phyloP scores from a whole-genome alignment of 2,113 vertebrate species.

The Phylloscopus trochilus region DNA sequence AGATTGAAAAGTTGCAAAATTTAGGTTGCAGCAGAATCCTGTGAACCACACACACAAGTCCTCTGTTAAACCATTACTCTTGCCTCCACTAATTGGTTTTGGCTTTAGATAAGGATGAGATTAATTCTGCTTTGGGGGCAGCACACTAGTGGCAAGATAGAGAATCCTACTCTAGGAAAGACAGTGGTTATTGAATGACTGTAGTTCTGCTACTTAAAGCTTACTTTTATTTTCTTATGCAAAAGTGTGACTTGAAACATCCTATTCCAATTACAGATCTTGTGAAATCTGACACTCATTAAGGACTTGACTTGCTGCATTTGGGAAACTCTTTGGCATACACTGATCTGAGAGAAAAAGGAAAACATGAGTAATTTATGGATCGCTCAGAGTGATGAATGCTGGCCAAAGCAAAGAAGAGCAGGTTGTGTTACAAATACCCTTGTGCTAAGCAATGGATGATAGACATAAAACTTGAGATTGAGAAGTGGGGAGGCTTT shows the following conservation, averaged over 20 bases:
- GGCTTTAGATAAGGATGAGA: background rate
- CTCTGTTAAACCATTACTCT: background rate
- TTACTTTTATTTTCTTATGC: background rate
- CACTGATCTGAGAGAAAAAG: background rate
- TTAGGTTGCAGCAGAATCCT: background rate
- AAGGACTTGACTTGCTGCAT: background rate
- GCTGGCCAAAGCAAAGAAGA: background rate
- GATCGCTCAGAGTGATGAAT: background rate
- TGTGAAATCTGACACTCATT: background rate
- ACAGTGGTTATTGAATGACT: background rate
- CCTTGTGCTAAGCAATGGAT: background rate
- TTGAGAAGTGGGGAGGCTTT: background rate
- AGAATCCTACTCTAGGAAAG: background rate
- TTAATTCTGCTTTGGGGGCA: background rate
- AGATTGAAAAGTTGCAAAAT: background rate
- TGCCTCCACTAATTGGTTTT: background rate
- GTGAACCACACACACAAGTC: background rate
- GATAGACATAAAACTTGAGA: background rate
- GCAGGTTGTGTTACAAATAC: background rate
- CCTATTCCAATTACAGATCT: background rate
- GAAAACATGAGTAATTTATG: background rate
- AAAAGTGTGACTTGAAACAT: background rate
- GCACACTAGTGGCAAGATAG: background rate
- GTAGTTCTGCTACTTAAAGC: background rate
- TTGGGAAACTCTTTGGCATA: background rate